Evolutionary conservation across 2,113 vertebrate species (phyloP).

Genomic region (Anguilla rostrata): DNA sequence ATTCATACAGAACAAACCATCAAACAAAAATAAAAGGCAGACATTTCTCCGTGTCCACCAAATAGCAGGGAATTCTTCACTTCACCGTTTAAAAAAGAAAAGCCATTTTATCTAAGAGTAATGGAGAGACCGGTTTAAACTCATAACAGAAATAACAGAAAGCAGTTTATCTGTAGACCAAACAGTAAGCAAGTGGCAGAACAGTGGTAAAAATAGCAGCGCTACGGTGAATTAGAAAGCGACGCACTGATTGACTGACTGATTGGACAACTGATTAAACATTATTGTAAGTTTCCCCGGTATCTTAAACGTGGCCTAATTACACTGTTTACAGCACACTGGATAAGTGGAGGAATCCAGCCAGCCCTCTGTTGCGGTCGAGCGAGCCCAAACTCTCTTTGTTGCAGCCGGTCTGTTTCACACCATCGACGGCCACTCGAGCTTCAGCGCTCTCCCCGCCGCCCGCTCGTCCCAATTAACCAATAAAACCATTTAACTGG

Average conservation of each 20-base stretch:
- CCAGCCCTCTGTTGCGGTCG: background rate
- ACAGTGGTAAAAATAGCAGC: too few relatives aligned
- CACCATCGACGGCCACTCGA: background rate
- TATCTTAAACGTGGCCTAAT: too few relatives aligned
- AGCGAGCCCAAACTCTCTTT: background rate
- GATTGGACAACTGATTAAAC: background rate
- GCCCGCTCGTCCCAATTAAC: background rate
- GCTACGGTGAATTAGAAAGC: background rate
- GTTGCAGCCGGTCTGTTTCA: background rate
- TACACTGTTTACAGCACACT: background rate
- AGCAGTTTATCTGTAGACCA: too few relatives aligned
- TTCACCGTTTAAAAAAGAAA: background rate
- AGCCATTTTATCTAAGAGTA: background rate
- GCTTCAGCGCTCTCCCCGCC: background rate
- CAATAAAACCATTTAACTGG: background rate
- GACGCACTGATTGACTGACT: background rate
- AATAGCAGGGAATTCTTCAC: background rate
- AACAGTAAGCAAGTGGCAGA: too few relatives aligned
- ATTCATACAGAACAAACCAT: background rate
- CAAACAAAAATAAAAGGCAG: background rate
- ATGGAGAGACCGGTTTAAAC: too few relatives aligned
- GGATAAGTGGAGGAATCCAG: background rate
- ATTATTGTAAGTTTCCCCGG: background rate
- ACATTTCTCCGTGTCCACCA: background rate
- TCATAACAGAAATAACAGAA: too few relatives aligned